A percentile compares a stretch with the other conserved stretches of the same genome.
Conservation (phyloP, 37 sponge, comb jelly and placozoan species). For the Diacarnus erythraeanus region DNA sequence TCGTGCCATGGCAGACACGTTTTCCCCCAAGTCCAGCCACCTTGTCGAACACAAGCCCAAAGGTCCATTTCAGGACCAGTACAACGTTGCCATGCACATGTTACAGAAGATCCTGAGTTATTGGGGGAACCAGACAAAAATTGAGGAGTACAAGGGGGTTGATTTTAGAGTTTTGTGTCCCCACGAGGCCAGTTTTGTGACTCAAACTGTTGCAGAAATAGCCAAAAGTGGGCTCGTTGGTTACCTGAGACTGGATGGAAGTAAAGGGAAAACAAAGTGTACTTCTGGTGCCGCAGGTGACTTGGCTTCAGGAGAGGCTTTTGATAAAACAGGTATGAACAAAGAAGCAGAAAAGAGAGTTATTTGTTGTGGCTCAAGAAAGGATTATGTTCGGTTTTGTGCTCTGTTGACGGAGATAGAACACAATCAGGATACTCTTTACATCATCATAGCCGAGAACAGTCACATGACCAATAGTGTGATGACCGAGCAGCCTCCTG, state of each 20-base stretch:
- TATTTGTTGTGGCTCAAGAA: constrained; percentile 14
- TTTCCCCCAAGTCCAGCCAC: constrained; percentile 29
- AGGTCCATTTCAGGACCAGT: constrained; percentile 61
- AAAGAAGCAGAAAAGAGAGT: constrained; percentile 18
- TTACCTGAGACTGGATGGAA: constrained; percentile 2
- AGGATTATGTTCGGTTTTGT: neutral
- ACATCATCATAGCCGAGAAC: constrained; percentile 44
- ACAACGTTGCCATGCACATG: constrained; percentile 47
- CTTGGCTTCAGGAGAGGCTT: neutral
- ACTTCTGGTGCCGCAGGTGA: neutral
- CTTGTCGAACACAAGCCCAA: constrained; percentile 48
- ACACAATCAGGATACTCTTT: constrained; percentile 23
- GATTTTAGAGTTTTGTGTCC: constrained; percentile 64
- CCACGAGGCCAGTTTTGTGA: constrained; percentile 17
- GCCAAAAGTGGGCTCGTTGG: constrained; percentile 23
- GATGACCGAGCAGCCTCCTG: neutral
- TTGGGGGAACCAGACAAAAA: constrained; percentile 4
- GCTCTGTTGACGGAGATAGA: constrained; percentile 15
- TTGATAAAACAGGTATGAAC: neutral
- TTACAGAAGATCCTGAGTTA: constrained; percentile 35
- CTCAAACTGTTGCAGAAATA: constrained; percentile 13
- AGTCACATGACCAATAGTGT: constrained; percentile 33
- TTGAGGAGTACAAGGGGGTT: constrained; percentile 38
- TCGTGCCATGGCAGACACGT: constrained; percentile 7
- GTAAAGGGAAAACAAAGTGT: neutral